A percentile compares a stretch with the other conserved stretches of the same genome.
Conservation (phyloP, 2,113 vertebrate genomes). For the Tautogolabrus adspersus region DNA sequence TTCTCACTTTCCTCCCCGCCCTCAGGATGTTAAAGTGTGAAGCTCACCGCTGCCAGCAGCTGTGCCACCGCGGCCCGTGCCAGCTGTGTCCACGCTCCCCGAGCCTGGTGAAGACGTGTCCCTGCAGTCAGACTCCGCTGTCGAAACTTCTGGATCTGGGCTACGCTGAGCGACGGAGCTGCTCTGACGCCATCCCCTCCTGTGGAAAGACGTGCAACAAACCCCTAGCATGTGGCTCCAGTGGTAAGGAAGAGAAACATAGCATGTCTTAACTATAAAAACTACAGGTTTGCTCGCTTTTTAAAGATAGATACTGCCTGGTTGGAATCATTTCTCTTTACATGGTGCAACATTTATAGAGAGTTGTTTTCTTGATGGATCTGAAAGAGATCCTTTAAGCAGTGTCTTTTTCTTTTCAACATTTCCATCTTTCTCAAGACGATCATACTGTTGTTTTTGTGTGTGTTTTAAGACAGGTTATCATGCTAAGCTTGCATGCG, state of each 20-base stretch:
- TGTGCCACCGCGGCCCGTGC: conserved; percentile 91
- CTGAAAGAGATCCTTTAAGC: not conserved
- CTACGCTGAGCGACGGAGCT: conserved; percentile 87
- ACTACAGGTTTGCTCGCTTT: no score
- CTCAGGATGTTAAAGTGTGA: conserved; percentile 90
- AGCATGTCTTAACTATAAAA: not conserved
- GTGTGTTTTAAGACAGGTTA: conserved; percentile 18
- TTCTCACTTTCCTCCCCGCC: not conserved
- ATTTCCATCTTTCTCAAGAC: not conserved
- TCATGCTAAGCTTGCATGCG: not conserved
- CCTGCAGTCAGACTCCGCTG: conserved; percentile 93
- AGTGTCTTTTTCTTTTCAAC: no score
- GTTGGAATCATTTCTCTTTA: no score
- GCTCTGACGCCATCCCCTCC: conserved; percentile 92
- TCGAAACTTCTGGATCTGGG: conserved; percentile 93
- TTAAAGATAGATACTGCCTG: no score
- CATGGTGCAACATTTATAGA: no score
- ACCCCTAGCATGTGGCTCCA: conserved; percentile 92
- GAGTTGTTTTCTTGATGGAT: no score
- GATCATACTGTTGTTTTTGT: not conserved
- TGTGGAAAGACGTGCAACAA: conserved; percentile 96
- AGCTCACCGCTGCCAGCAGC: conserved; percentile 89
- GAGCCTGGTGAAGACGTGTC: conserved; percentile 88
- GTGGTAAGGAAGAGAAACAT: conserved; percentile 81
- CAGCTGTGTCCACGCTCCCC: conserved; percentile 90